Base-by-base conservation (phyloP, 2,888 invertebrate species). In the Ophioninae sp. region DNA sequence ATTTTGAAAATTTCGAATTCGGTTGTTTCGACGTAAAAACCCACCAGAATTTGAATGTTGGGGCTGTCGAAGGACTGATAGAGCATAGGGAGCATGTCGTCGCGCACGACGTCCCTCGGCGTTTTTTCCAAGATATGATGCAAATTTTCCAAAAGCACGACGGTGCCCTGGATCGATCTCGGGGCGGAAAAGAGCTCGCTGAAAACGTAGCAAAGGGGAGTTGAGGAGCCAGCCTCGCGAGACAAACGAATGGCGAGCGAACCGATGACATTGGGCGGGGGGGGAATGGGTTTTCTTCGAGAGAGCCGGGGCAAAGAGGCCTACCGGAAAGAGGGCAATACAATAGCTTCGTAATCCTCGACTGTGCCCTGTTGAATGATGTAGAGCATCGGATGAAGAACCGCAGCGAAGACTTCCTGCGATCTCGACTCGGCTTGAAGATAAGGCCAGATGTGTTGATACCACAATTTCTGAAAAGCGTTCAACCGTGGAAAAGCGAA, bases 381-480 rank as follows among this genome's bases (percentile, higher is more conserved):
- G 92, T 96, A 96, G 87, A 98, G 94, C 85, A 98, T 96, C 1
- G 98, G 97, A 88, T 97, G 96, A 65, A 98, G 93, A 9, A 97
- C 97, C 0, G 97, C 96, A 0, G 97, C 97, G 85, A 98, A 94
- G 23, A 98, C 97, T 91, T 98, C 98, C 84, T 96, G 96, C 37
- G 96, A 95, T 89, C 95, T 95, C 93, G 98, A 95, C 93, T 99
- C 98, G 87, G 96, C 95, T 90, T 97, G 96, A 84, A 99, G 94
- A 88, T 96, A 96, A 56, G 98, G 98, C 97, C 98, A 98, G 71
- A 99, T 96, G 93, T 97, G 97, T 92, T 97, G 97, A 95, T 98
- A 98, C 95, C 98, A 97, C 74, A 99, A 94, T 97, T 98, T 99
- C 99, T 99, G 94, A 74, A 94, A 23, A 44, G 64, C 59, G 30